Base-by-base conservation (phyloP, 2,797 vertebrate species). In the Lateolabrax maculatus region DNA sequence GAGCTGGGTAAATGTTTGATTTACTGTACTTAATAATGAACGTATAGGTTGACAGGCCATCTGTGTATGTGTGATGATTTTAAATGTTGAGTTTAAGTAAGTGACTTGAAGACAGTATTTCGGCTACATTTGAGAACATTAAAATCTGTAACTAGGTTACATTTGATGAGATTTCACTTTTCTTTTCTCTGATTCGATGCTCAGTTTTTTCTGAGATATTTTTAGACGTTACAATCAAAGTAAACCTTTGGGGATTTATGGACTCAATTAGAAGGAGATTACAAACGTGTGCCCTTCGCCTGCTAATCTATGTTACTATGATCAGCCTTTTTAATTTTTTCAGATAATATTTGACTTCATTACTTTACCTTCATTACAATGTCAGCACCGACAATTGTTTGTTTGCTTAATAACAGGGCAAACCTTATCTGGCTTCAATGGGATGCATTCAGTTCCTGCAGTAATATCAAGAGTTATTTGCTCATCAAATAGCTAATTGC, bases 261-360 rank as follows among this genome's bases (percentile, higher is more conserved):
- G 66, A 86, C 85, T 93, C 76, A 93, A 90, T 94, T 93, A 92
- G 77, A 89, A 77, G 68, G 79, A 81, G 77, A 91, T 93, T 92
- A 91, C 73, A 80, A 66, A 88, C 52, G 79, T 74, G 79, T 62
- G 78, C 69, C 82, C 88, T 88, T 84, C n/a, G 25, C 39, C 39
- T 63, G 71, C 44, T 80, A 62, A 80, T 86, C 83, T 86, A 55
- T 71, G 55, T 76, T 81, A 55, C 29, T 53, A 64, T 3, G 18
- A 71, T 83, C 39, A 60, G 41, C 43, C 68, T 23, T 83, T 75
- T 76, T 1, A 7, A 63, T 48, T 64, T 69, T 52, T 43, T 23
- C 57, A 70, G 62, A 75, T 84, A 58, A 72, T 75, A 78, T 87
- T 83, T 71, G 65, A 44, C 61, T 82, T 69, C n/a, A n/a, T n/a